Conservation (phyloP, 2,888 invertebrate genomes). For the Drosophila macrospina region DNA sequence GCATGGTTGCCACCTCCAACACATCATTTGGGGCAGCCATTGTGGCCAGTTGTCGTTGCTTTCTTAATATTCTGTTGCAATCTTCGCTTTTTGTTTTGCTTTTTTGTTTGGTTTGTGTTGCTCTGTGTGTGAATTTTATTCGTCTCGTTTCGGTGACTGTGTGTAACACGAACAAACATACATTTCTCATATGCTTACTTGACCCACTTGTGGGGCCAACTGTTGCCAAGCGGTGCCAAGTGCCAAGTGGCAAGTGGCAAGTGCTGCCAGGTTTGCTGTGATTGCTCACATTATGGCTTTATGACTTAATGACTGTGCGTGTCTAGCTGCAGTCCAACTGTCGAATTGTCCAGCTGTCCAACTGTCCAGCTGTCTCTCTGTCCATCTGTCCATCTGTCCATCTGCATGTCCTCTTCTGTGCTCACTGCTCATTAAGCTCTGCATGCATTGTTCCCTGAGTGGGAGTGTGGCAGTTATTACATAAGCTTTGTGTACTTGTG, state of each 20-base stretch:
- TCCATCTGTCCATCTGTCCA: too few species aligned
- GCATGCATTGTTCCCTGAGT: slow-evolving; percentile 1
- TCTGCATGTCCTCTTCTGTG: slow-evolving; percentile 12
- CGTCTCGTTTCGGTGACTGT: neutral
- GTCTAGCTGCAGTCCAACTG: slow-evolving; percentile 36
- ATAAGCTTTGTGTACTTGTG: neutral
- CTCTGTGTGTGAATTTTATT: slow-evolving; percentile 10
- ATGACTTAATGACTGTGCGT: slow-evolving; percentile 61
- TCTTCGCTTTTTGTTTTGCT: neutral
- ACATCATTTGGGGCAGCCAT: neutral
- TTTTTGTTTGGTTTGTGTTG: neutral
- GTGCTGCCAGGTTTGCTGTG: slow-evolving; percentile 60
- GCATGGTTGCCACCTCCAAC: slow-evolving; percentile 3
- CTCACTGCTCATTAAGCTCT: neutral
- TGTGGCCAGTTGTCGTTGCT: neutral
- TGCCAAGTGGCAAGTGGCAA: slow-evolving; percentile 12
- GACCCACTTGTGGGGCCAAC: slow-evolving; percentile 30
- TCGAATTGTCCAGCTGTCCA: too few species aligned
- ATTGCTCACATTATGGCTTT: slow-evolving; percentile 69
- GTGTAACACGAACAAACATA: slow-evolving; percentile 1
- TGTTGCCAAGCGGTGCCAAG: neutral
- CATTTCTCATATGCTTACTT: slow-evolving; percentile 5
- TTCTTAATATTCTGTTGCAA: neutral
- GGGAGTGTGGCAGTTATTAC: neutral
- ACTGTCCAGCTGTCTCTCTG: too few species aligned